A percentile compares a stretch with the other conserved stretches of the same genome.
Conservation (phyloP, 1,140 invertebrate species). For the Drosophila pseudoananassae region DNA sequence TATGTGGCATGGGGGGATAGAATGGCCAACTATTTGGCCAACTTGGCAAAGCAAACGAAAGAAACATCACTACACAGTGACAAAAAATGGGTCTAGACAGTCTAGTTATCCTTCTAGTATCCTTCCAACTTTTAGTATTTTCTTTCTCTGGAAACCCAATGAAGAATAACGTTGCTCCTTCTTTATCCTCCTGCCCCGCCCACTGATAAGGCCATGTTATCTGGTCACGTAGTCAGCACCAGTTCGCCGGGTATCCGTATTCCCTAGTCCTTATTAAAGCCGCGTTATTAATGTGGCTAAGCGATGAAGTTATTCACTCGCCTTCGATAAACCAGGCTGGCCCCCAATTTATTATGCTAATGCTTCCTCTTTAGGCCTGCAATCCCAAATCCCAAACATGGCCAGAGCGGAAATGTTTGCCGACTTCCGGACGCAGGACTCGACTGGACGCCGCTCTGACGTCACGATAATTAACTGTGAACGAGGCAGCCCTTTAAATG, state of each 20-base stretch:
- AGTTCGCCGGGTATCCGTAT: constrained; percentile 22
- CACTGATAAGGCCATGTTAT: constrained; percentile 52
- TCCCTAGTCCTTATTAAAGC: constrained; percentile 44
- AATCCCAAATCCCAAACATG: constrained; percentile 1
- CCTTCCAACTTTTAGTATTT: background rate
- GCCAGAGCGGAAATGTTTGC: constrained; percentile 42
- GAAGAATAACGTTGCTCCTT: constrained; percentile 30
- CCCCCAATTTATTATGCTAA: constrained; percentile 66
- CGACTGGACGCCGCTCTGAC: constrained; percentile 38
- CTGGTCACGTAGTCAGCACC: constrained; percentile 65
- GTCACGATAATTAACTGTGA: constrained; percentile 74
- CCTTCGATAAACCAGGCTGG: constrained; percentile 25
- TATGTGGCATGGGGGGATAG: background rate
- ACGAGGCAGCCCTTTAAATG: constrained; percentile 57
- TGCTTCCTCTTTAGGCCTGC: constrained; percentile 20
- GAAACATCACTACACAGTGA: background rate
- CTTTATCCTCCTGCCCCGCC: background rate
- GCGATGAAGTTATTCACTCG: constrained; percentile 67
- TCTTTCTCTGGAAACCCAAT: background rate
- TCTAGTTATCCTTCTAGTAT: no score
- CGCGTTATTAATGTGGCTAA: constrained; percentile 63
- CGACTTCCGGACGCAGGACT: constrained; percentile 26
- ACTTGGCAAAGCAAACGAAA: constrained; percentile 14
- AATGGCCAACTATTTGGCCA: constrained; percentile 36
- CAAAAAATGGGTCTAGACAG: background rate